Evolutionary conservation across 2,113 vertebrate species (phyloP).

Genomic region (Toxostoma redivivum): DNA sequence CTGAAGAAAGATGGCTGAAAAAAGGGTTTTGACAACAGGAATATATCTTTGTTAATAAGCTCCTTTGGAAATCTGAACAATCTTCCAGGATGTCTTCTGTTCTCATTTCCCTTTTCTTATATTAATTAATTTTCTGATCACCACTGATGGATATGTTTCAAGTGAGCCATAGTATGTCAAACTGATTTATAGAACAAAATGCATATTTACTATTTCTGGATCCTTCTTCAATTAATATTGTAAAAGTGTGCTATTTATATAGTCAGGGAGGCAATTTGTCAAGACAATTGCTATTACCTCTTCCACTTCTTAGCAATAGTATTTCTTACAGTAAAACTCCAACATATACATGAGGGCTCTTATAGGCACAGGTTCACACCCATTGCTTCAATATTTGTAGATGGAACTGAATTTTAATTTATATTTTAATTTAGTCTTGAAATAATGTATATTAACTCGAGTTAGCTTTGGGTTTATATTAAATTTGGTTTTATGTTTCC

Average conservation of each 20-base stretch:
- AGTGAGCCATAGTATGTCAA: conserved; percentile 15
- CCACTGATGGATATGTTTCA: conserved; percentile 48
- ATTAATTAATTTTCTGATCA: conserved; percentile 56
- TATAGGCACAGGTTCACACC: neutral
- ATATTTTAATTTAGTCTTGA: neutral
- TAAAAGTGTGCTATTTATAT: conserved; percentile 51
- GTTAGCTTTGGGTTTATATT: neutral
- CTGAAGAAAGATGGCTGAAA: conserved; percentile 10
- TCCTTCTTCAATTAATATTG: conserved; percentile 53
- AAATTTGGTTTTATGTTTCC: neutral
- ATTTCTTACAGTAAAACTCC: neutral
- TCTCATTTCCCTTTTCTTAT: conserved; percentile 1
- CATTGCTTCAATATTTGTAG: neutral
- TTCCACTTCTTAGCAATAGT: neutral
- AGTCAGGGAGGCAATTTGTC: conserved; percentile 22
- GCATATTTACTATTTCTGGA: conserved; percentile 51
- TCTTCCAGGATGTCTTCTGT: neutral
- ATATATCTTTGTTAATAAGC: conserved; percentile 35
- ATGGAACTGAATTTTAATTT: neutral
- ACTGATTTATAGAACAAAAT: conserved; percentile 60
- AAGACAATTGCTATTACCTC: neutral
- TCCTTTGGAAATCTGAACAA: conserved; percentile 13
- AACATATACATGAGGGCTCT: neutral
- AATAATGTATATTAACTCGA: neutral
- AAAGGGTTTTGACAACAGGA: conserved; percentile 9